Percentiles rank a stretch among this genome's conserved stretches.
These are phyloP conservation scores for Apostichopus parvimensis DNA, from an alignment of 35 echinoderm and acorn worm species.

Conservation along the genomic window DNA sequence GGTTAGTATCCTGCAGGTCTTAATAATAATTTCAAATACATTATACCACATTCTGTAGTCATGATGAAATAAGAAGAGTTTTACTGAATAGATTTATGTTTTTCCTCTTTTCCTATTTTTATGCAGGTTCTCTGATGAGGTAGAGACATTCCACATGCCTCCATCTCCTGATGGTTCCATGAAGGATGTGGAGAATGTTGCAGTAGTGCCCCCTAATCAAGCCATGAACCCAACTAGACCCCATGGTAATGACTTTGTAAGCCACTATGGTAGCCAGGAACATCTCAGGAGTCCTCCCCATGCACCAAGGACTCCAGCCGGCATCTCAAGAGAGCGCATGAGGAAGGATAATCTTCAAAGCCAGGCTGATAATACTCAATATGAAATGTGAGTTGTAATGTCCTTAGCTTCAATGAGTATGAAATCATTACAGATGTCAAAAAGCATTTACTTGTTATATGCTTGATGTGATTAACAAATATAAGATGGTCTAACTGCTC, in stretches of 20 bases:
- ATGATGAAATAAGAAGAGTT: too few relatives aligned
- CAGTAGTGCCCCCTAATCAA: background rate
- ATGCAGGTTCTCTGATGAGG: conserved; percentile 10
- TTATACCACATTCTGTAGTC: too few relatives aligned
- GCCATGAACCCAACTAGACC: background rate
- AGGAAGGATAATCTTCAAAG: background rate
- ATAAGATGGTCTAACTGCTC: too few relatives aligned
- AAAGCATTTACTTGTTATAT: too few relatives aligned
- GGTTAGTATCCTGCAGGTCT: background rate
- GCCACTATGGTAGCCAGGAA: background rate
- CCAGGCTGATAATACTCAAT: background rate
- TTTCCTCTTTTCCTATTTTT: background rate
- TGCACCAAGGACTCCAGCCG: background rate
- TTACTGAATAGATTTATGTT: background rate
- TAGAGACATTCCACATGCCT: background rate
- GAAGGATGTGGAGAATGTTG: background rate
- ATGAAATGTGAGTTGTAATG: conserved; percentile 17
- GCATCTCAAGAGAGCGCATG: conserved; percentile 12
- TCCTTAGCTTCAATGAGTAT: too few relatives aligned
- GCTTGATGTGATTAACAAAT: too few relatives aligned
- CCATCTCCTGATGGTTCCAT: background rate
- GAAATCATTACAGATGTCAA: too few relatives aligned
- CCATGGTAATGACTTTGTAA: background rate
- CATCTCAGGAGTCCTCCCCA: conserved; percentile 1
- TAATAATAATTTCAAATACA: background rate